phyloP scores from a whole-genome alignment of 2,113 vertebrate species.

The Pteruthius melanotis region DNA sequence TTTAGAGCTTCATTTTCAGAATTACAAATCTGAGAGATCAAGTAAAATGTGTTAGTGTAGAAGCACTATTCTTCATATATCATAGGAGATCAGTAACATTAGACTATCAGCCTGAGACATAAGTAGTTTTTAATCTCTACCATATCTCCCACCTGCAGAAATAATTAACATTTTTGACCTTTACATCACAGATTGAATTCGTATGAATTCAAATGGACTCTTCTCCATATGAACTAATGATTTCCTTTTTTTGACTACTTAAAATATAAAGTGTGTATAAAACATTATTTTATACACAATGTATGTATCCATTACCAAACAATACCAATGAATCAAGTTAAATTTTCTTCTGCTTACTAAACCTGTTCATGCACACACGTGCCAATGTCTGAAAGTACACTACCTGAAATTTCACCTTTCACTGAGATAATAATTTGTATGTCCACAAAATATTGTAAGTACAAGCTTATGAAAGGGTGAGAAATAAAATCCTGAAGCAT shows the following conservation, averaged over 20 bases:
- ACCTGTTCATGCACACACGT: not conserved
- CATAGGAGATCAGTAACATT: not conserved
- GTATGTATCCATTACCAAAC: not conserved
- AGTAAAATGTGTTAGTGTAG: not conserved
- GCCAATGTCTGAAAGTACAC: not conserved
- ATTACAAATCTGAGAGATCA: not conserved
- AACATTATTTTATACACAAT: not conserved
- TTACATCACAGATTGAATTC: not conserved
- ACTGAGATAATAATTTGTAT: not conserved
- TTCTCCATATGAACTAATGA: not conserved
- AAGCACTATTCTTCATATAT: not conserved
- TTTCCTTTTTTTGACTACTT: not conserved
- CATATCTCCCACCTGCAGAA: not conserved
- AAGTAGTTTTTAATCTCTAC: not conserved
- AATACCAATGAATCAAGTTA: not conserved
- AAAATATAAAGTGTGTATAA: not conserved
- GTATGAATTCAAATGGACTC: not conserved
- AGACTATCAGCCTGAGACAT: not conserved
- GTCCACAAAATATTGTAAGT: not conserved
- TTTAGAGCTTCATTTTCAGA: not conserved
- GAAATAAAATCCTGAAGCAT: not conserved
- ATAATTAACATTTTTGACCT: not conserved
- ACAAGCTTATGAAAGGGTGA: not conserved
- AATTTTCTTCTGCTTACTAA: not conserved
- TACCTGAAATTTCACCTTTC: not conserved